Conservation (phyloP, 2,888 invertebrate genomes). For the Trimorus sp. region DNA sequence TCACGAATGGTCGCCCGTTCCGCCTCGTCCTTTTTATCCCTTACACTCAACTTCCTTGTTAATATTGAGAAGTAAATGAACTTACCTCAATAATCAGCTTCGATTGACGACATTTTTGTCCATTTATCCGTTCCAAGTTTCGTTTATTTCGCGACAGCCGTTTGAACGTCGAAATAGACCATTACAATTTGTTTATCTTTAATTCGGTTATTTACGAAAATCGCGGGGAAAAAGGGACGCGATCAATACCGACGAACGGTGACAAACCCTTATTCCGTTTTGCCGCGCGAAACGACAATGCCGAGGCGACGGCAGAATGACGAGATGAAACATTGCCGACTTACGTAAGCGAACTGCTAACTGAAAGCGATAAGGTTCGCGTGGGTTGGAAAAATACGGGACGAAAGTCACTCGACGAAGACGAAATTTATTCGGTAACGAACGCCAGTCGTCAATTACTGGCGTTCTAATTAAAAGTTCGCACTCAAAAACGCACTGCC, state of each 20-base stretch:
- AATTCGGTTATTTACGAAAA: neutral
- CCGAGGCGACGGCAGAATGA: too few species aligned
- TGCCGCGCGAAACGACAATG: too few species aligned
- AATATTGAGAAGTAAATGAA: slow-evolving; percentile 19
- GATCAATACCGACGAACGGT: too few species aligned
- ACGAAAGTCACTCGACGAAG: neutral
- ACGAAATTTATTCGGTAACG: neutral
- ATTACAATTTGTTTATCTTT: slow-evolving; percentile 18
- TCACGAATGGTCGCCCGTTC: slow-evolving; percentile 18
- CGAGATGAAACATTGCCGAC: too few species aligned
- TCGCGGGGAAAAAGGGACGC: too few species aligned
- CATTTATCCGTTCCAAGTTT: slow-evolving; percentile 3
- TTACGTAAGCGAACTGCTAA: too few species aligned
- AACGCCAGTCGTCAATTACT: too few species aligned
- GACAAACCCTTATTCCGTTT: too few species aligned
- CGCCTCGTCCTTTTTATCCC: slow-evolving; percentile 12
- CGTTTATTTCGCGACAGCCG: neutral
- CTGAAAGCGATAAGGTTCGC: too few species aligned
- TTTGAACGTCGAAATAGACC: neutral
- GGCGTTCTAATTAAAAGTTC: slow-evolving; percentile 8
- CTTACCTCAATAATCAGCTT: slow-evolving; percentile 27
- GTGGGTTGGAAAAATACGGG: too few species aligned
- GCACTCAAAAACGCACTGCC: neutral
- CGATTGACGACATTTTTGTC: slow-evolving; percentile 10
- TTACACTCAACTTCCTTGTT: slow-evolving; percentile 13